Evolutionary conservation across 2,888 invertebrate species (phyloP).

Genomic region (Tromatobia lineatoria): DNA sequence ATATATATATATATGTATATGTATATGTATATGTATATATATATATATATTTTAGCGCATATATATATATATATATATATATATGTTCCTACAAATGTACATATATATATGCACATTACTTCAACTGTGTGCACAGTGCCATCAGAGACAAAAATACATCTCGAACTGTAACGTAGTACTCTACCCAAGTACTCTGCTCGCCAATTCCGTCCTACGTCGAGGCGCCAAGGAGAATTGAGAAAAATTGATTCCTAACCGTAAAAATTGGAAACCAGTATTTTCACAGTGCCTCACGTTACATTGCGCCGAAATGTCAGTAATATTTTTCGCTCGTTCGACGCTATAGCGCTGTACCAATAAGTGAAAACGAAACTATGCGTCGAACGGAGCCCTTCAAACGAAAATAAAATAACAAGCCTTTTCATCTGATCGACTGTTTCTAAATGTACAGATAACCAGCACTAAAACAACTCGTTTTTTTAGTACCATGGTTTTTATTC

Average conservation of each 20-base stretch:
- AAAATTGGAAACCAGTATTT: conserved; percentile 21
- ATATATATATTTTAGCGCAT: neutral
- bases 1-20: neutral
- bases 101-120: neutral
- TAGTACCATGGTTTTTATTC: neutral
- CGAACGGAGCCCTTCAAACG: neutral
- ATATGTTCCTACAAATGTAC: no score
- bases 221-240: conserved; percentile 3
- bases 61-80: conserved; percentile 4
- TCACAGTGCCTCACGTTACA: conserved; percentile 3
- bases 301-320: neutral
- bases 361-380: neutral
- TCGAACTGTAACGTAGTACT: conserved; percentile 2
- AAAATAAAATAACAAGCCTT: neutral
- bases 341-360: neutral
- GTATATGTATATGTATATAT: neutral
- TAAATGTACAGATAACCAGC: neutral
- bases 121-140: conserved; percentile 14
- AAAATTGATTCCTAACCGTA: conserved; percentile 33
- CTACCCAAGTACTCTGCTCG: neutral
- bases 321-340: neutral
- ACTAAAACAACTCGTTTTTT: neutral
- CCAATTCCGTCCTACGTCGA: conserved; percentile 2
- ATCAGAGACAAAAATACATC: conserved; percentile 22
- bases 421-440: neutral